Conservation (phyloP, 2,113 vertebrate species). For the Campylorhamphus procurvoides region DNA sequence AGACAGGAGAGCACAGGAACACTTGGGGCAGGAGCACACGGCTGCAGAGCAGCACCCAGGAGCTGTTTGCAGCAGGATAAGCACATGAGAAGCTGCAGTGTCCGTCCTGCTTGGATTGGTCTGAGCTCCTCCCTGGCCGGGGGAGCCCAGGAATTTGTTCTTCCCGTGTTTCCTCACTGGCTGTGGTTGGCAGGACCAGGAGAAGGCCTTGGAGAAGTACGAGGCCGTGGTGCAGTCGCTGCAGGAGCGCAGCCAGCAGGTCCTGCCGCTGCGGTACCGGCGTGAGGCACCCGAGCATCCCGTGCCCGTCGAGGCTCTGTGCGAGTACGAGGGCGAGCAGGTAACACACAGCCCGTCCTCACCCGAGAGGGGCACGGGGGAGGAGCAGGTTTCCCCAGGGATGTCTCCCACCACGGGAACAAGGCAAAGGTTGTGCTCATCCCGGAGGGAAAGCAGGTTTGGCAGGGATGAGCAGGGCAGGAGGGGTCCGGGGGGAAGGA, state of each 20-base stretch:
- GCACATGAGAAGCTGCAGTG: accelerated
- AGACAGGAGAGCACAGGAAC: neutral
- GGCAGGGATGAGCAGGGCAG: neutral
- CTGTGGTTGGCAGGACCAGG: constrained; percentile 82
- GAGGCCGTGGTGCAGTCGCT: constrained; percentile 84
- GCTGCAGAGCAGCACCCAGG: neutral
- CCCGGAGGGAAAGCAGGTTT: neutral
- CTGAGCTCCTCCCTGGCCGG: neutral
- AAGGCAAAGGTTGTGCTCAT: accelerated
- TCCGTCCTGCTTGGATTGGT: accelerated
- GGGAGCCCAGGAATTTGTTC: accelerated
- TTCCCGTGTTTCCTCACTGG: accelerated
- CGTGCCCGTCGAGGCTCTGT: constrained; percentile 89
- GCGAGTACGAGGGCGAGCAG: constrained; percentile 89
- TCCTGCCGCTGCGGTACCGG: constrained; percentile 87
- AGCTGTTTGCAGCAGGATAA: neutral
- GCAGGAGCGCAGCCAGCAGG: constrained; percentile 86
- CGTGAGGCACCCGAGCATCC: constrained; percentile 79
- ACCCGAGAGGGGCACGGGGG: neutral
- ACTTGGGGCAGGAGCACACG: neutral
- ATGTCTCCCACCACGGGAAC: neutral
- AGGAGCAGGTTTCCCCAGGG: neutral
- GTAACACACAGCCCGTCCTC: constrained; percentile 58
- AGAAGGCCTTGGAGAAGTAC: constrained; percentile 89
- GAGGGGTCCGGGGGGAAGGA: neutral